Base-by-base conservation (phyloP, 1,140 invertebrate genomes). In the roundworm (Caenorhabditis elegans) region DNA sequence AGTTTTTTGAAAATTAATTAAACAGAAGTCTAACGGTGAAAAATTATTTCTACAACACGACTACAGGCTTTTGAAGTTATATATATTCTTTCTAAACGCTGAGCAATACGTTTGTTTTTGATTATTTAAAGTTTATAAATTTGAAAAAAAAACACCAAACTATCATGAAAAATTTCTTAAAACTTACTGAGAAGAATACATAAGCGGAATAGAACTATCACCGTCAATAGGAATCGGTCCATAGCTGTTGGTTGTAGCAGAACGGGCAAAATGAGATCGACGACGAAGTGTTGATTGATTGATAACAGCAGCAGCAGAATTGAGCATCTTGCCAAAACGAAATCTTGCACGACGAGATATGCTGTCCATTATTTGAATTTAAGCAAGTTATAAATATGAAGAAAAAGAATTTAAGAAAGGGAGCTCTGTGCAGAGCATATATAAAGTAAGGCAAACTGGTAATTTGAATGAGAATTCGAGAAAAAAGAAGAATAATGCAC, bases 201-300 rank as follows among this genome's bases (percentile, higher is more conserved):
- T 70, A n/a, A 70, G 34, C 3, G 60, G 60, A 19, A 39, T 39
- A 2, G 60, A 70, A 24, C 60, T 39, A 10, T 70, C 60, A 13
- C 60, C 60, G 22, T 70, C 60, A 39, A 70, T 70, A 1, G 60
- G 60, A 39, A 70, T 70, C 26, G 60, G 60, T 11, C 60, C 60
- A 43, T 70, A 70, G n/a, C 60, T 70, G 60, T 70, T 70, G 10
- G 34, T 70, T 2, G 60, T 70, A 22, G 60, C 60, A n/a, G 60
- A 70, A 24, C 60, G 31, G 22, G 60, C 60, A 22, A 70, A 70
- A 13, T 70, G 60, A 10, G 60, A 36, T 31, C 60, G 60, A 70
- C 60, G 60, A 24, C 60, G 60, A 70, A 70, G 60, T 2, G 60
- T 70, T 6, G 60, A 34, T 17, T 13, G 11, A 34, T 70, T 70